Percentiles rank a stretch among this genome's conserved stretches.
Evolutionary conservation across 2,888 invertebrate genomes (phyloP).

Genomic region (Drosophila leonis): DNA sequence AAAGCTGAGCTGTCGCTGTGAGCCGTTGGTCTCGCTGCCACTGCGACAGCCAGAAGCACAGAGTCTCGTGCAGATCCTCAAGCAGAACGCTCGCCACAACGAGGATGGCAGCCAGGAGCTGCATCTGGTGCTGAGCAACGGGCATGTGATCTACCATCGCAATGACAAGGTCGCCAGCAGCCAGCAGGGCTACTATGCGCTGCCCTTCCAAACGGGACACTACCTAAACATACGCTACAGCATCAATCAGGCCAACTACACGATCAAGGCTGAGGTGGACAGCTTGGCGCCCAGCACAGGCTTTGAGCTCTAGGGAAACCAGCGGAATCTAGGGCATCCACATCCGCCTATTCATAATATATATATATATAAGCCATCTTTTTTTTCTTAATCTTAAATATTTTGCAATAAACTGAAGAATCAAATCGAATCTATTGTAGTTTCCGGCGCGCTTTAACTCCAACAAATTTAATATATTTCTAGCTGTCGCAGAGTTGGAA

Average conservation of each 20-base stretch:
- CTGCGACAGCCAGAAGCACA: constrained; percentile 33
- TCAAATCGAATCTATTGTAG: too few species aligned
- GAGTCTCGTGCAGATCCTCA: constrained; percentile 56
- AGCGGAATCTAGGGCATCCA: too few species aligned
- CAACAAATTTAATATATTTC: neutral
- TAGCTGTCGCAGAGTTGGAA: neutral
- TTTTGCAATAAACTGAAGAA: neutral
- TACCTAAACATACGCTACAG: constrained; percentile 74
- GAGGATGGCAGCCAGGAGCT: constrained; percentile 72
- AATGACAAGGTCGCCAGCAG: constrained; percentile 38
- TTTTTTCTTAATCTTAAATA: neutral
- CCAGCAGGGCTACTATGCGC: constrained; percentile 61
- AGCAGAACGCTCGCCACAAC: constrained; percentile 64
- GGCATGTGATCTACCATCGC: constrained; percentile 70
- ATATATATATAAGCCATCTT: too few species aligned
- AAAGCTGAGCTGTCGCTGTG: constrained; percentile 74
- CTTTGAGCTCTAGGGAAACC: constrained; percentile 35
- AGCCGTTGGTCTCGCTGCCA: constrained; percentile 58
- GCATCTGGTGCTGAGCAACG: constrained; percentile 70
- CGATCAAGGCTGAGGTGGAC: constrained; percentile 77
- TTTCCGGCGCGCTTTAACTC: neutral
- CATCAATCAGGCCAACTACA: constrained; percentile 72
- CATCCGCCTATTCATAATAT: neutral
- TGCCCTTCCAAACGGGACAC: constrained; percentile 59
- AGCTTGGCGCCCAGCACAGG: constrained; percentile 57